Conservation (phyloP, 2,888 invertebrate species). For the Ectobius pallidus region DNA sequence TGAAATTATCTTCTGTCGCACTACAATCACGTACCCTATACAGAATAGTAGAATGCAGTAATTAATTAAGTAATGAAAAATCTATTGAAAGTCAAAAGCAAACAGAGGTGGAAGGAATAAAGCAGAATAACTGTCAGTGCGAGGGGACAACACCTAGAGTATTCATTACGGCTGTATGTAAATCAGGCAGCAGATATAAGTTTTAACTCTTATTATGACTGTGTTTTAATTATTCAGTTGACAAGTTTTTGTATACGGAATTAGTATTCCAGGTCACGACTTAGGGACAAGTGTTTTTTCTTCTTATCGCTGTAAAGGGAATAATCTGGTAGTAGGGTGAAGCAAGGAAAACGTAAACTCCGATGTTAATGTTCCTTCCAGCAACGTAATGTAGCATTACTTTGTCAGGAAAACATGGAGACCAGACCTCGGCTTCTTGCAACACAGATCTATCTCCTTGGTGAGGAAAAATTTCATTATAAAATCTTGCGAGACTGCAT, state of each 20-base stretch:
- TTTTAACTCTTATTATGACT: constrained; percentile 32
- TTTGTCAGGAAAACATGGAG: constrained; percentile 23
- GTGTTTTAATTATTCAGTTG: constrained; percentile 37
- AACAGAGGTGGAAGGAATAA: no score
- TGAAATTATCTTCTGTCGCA: no score
- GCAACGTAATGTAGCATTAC: constrained; percentile 26
- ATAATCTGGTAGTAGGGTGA: constrained; percentile 14
- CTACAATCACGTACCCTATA: no score
- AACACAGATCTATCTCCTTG: not conserved
- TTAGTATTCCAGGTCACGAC: constrained; percentile 53
- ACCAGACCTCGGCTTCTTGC: not conserved
- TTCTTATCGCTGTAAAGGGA: constrained; percentile 28
- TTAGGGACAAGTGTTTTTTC: constrained; percentile 55
- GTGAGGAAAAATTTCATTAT: no score
- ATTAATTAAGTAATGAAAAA: no score
- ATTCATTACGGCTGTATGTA: constrained; percentile 17
- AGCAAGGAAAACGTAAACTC: constrained; percentile 30
- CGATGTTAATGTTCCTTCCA: constrained; percentile 22
- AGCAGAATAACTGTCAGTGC: constrained; percentile 22
- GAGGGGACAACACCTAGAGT: not conserved
- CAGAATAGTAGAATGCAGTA: no score
- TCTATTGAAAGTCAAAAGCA: no score
- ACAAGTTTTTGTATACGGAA: constrained; percentile 43
- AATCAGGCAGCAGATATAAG: constrained; percentile 17
- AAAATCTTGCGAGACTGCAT: no score